Base-by-base conservation (phyloP, 2,113 vertebrate genomes). In the Cariama cristata region DNA sequence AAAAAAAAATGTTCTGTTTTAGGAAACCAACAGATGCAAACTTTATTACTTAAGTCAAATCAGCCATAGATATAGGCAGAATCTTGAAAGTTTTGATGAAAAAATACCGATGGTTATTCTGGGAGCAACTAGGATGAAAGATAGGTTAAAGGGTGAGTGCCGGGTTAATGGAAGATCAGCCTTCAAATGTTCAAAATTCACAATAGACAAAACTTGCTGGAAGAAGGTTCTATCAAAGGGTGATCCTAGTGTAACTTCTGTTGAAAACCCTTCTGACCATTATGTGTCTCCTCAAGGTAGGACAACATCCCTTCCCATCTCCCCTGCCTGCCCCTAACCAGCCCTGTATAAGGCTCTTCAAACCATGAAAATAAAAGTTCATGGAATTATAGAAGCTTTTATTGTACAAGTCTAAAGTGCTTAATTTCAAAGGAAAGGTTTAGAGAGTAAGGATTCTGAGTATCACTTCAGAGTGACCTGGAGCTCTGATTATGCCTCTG, bases 291-390 rank as follows among this genome's bases (percentile, higher is more conserved):
- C 71, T 83, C 45, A 40, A 18, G 35, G 44, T 2, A 59, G 21
- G 52, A 59, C 32, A 92, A 44, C 44, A 35, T 12, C 9, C 20
- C 30, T 73, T 67, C 13, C 30, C 6, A 26, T 59, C 12, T 28
- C 24, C 22, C 6, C 30, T 0, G 0, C 11, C 27, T 4, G 4
- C 20, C 8, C 42, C 32, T 4, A 44, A 24, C 12, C 28, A 73
- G 53, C 5, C 20, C 35, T 49, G 33, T 24, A 33, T 38, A 30
- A 68, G 3, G 32, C 22, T 56, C 59, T 62, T 55, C 30, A 94
- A 76, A 49, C 7, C 4, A 62, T 20, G 27, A 63, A 79, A 87
- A 59, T 28, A 56, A 30, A 69, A 72, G 18, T 38, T 50, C 11
- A 56, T 44, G 33, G 59, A 67, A 50, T 50, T 56, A 38, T 3